phyloP scores from a whole-genome alignment of 2,888 invertebrate species.

The Esperia sulphurella region DNA sequence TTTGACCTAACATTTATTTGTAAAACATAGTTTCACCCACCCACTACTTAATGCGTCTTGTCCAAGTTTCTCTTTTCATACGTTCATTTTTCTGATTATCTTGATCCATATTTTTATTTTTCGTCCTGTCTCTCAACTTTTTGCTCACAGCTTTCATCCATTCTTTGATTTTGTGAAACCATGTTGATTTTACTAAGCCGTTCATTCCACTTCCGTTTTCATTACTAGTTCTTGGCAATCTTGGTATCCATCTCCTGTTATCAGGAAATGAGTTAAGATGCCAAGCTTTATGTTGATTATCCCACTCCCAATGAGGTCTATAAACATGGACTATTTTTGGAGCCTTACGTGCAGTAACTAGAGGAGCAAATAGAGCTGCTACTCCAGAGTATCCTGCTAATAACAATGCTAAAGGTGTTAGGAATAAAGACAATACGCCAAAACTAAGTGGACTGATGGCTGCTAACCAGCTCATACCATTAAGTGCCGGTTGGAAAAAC shows the following conservation, averaged over 20 bases:
- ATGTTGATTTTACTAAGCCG: slow-evolving; percentile 24
- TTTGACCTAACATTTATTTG: too few species aligned
- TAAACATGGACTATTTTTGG: slow-evolving; percentile 56
- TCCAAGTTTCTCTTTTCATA: slow-evolving; percentile 53
- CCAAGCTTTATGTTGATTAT: slow-evolving; percentile 78
- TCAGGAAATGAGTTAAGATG: slow-evolving; percentile 57
- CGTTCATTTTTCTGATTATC: slow-evolving; percentile 43
- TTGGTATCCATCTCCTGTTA: slow-evolving; percentile 36
- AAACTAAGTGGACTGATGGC: slow-evolving; percentile 80
- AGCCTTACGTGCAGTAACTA: slow-evolving; percentile 75
- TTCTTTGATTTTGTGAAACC: slow-evolving; percentile 44
- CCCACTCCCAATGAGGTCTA: slow-evolving; percentile 79
- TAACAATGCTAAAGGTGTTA: slow-evolving; percentile 82
- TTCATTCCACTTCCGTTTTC: slow-evolving; percentile 21
- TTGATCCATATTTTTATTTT: slow-evolving; percentile 14
- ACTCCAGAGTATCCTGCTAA: slow-evolving; percentile 81
- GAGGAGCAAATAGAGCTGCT: slow-evolving; percentile 82
- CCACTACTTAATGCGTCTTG: slow-evolving; percentile 40
- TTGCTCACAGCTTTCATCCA: slow-evolving; percentile 41
- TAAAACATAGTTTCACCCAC: too few species aligned
- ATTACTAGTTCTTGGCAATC: slow-evolving; percentile 29
- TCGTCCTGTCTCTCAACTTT: slow-evolving; percentile 25
- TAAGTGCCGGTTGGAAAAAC: slow-evolving; percentile 72
- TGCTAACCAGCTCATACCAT: slow-evolving; percentile 72
- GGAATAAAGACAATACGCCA: slow-evolving; percentile 77